Base-by-base conservation (phyloP, 2,113 vertebrate species). In the Melanotaenia duboulayi region DNA sequence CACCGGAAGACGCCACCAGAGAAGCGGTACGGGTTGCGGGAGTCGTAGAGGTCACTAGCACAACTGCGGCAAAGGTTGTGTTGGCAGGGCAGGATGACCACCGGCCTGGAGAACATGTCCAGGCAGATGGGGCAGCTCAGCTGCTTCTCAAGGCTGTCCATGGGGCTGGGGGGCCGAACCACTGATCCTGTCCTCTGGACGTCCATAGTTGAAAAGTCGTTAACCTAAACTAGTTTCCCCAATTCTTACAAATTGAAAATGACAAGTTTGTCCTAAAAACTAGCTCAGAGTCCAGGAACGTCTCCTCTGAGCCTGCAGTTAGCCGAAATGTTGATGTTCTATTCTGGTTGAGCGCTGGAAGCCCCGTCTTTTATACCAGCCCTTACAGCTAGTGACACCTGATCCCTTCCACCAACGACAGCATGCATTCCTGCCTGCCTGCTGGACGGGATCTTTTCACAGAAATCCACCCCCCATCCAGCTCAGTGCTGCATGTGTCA, bases 121-220 rank as follows among this genome's bases (percentile, higher is more conserved):
- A 99, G 94, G 91, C 98, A 99, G 84, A 99, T 99, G 70, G 98
- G 98, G 44, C 98, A 99, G 90, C 98, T 97, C 35, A 99, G 92
- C 87, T 99, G 98, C 87, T 98, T 98, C 93, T 99, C 97, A 83
- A 99, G 90, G 89, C 94, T 99, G 78, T 99, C 98, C 96, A 98
- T 94, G 39, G 93, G 92, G 89, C 86, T 93, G 16, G 93, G 82
- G 19, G 92, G 78, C 22, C 92, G 91, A 56, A 92, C 82, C 74
- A 94, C 63, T 9, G 92, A 91, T 65, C 92, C 86, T 57, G 91
- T 88, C 84, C 93, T 91, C 83, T 94, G 93, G 50, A 95, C 80
- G 17, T 95, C 94, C 94, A 95, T 95, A 11, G 49, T 20, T 37
- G 4, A 59, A 78, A 83, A 44, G 49, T 65, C 7, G 74, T 25